Evolutionary conservation across 2,888 invertebrate species (phyloP).

Genomic region (Phengaris arion): DNA sequence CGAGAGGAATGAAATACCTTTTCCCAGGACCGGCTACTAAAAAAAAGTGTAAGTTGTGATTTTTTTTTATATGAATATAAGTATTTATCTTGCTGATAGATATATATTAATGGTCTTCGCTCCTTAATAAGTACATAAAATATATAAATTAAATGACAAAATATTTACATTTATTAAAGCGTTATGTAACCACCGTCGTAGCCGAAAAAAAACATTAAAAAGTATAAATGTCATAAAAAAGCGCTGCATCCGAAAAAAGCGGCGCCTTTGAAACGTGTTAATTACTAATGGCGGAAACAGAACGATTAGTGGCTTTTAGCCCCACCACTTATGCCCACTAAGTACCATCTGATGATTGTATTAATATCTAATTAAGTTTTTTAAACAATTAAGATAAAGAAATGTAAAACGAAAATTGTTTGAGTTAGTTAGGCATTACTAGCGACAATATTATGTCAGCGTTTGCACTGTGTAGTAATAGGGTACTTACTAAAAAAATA

Average conservation of each 20-base stretch:
- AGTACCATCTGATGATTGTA: constrained; percentile 3
- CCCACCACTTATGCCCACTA: constrained; percentile 53
- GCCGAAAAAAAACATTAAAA: constrained; percentile 43
- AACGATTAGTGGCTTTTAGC: constrained; percentile 65
- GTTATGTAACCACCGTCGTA: constrained; percentile 13
- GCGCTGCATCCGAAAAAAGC: constrained; percentile 39
- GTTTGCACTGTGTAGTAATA: neutral
- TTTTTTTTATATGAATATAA: too few species aligned
- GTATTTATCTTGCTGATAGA: too few species aligned
- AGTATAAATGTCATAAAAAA: constrained; percentile 45
- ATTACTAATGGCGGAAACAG: constrained; percentile 65
- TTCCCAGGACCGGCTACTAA: too few species aligned
- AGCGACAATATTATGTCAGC: neutral
- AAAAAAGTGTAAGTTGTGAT: too few species aligned
- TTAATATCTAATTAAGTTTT: constrained; percentile 10
- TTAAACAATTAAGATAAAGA: neutral
- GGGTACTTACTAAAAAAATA: too few species aligned
- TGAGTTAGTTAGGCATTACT: too few species aligned
- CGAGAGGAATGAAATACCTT: too few species aligned
- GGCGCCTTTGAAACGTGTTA: constrained; percentile 50
- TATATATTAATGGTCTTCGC: too few species aligned
- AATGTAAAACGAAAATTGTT: neutral
- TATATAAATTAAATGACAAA: neutral
- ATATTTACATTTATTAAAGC: constrained; percentile 15
- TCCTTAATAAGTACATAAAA: neutral